Percentiles rank a stretch among this genome's conserved stretches.
Conservation (phyloP, 2,113 vertebrate genomes). For the Petrocephalus microphthalmus region DNA sequence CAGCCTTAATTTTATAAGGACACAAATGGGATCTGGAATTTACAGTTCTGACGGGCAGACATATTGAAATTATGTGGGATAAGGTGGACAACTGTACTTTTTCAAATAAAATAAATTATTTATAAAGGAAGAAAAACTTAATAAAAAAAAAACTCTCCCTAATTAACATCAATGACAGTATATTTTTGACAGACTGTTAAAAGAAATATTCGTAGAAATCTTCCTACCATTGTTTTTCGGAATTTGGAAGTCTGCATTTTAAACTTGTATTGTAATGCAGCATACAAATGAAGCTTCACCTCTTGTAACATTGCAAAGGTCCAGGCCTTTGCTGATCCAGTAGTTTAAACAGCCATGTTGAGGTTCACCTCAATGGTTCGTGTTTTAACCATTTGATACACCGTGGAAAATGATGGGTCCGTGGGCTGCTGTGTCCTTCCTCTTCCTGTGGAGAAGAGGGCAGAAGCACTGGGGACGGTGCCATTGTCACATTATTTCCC, state of each 20-base stretch:
- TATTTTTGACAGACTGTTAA: background rate
- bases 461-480: slow-evolving; percentile 44
- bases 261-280: background rate
- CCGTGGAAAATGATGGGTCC: slow-evolving; percentile 15
- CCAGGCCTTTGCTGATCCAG: background rate
- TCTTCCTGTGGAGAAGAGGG: slow-evolving; percentile 57
- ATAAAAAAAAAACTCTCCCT: background rate
- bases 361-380: background rate
- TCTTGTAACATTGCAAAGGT: background rate
- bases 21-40: background rate
- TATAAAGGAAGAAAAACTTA: background rate
- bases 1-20: background rate
- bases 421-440: slow-evolving; percentile 34
- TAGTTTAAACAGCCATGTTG: background rate
- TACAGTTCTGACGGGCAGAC: background rate
- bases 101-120: background rate
- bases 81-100: background rate
- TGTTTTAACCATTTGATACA: slow-evolving; percentile 46
- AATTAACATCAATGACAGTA: slow-evolving; percentile 1
- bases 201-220: background rate
- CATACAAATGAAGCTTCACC: background rate
- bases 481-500: slow-evolving; percentile 60
- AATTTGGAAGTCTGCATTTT: background rate
- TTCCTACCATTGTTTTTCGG: background rate
- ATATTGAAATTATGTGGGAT: background rate